Conservation (phyloP, 2,797 vertebrate species). For the Melanogrammus aeglefinus region DNA sequence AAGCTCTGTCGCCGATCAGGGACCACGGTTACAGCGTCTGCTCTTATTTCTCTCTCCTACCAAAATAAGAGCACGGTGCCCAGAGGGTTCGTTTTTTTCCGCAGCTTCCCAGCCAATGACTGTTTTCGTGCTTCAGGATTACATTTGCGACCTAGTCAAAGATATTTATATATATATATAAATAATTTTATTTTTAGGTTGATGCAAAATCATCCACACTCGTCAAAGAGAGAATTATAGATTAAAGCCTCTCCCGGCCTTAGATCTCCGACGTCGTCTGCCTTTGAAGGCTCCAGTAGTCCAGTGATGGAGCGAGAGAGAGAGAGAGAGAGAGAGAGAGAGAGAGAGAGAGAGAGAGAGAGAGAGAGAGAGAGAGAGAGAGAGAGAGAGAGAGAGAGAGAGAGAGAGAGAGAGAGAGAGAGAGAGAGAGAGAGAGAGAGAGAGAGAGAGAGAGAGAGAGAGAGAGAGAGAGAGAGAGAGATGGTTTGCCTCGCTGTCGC, state of each 20-base stretch:
- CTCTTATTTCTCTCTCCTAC: neutral
- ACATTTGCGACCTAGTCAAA: slow-evolving; percentile 51
- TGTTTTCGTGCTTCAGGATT: slow-evolving; percentile 43
- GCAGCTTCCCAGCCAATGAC: slow-evolving; percentile 39
- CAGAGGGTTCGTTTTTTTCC: slow-evolving; percentile 29
- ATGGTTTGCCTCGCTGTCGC: neutral
- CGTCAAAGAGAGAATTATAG: slow-evolving; percentile 70
- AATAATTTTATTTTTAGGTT: slow-evolving; percentile 14
- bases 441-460: slow-evolving; percentile 1
- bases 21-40: neutral
- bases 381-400: slow-evolving; percentile 18
- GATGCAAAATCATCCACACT: slow-evolving; percentile 45
- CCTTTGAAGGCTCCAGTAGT: slow-evolving; percentile 50
- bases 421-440: slow-evolving; percentile 18
- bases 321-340: slow-evolving; percentile 11
- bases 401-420: slow-evolving; percentile 1
- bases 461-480: slow-evolving; percentile 18
- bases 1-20: neutral
- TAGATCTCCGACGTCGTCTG: slow-evolving; percentile 60
- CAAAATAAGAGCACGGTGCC: neutral
- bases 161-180: neutral
- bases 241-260: slow-evolving; percentile 63
- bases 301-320: slow-evolving; percentile 32
- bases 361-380: slow-evolving; percentile 2
- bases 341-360: slow-evolving; percentile 15